A percentile compares a stretch with the other conserved stretches of the same genome.
Conservation (phyloP, 2,888 invertebrate species). For the Blastobasis adustella region DNA sequence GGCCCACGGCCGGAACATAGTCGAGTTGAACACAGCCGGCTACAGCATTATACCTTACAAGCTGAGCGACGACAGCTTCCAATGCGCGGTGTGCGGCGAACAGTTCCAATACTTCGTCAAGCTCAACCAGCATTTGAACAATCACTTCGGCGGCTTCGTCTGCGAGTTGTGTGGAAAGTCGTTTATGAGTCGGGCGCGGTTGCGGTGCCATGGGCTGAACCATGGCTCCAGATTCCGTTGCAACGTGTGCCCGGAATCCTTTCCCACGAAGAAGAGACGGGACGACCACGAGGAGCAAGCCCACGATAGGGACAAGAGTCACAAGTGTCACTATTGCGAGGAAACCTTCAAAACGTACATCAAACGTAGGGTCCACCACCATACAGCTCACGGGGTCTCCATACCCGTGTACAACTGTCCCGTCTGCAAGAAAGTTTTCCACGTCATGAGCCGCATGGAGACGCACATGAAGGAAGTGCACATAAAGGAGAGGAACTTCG, state of each 20-base stretch:
- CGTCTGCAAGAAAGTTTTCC: constrained; percentile 45
- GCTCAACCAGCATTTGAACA: constrained; percentile 63
- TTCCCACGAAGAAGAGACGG: constrained; percentile 41
- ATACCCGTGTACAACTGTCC: constrained; percentile 42
- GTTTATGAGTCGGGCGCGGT: constrained; percentile 47
- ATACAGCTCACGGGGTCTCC: constrained; percentile 32
- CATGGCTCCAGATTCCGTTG: constrained; percentile 50
- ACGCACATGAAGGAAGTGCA: constrained; percentile 60
- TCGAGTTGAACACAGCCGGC: constrained; percentile 27
- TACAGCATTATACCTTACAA: constrained; percentile 54
- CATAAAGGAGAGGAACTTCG: constrained; percentile 54
- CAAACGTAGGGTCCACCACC: constrained; percentile 44
- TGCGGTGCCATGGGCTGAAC: constrained; percentile 42
- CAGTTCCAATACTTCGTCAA: constrained; percentile 55
- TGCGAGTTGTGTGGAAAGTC: constrained; percentile 61
- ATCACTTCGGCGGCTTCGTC: constrained; percentile 49
- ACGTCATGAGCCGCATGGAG: constrained; percentile 48
- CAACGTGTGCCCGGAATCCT: constrained; percentile 36
- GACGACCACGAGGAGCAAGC: constrained; percentile 38
- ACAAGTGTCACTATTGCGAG: constrained; percentile 47
- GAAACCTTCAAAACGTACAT: constrained; percentile 47
- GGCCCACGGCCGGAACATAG: constrained; percentile 31
- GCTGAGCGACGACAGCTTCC: constrained; percentile 28
- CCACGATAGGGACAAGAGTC: constrained; percentile 37
- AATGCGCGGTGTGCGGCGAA: constrained; percentile 48